These are phyloP conservation scores for Corydoras maculifer DNA, from an alignment of 2,113 vertebrate genomes.

Conservation along the genomic window DNA sequence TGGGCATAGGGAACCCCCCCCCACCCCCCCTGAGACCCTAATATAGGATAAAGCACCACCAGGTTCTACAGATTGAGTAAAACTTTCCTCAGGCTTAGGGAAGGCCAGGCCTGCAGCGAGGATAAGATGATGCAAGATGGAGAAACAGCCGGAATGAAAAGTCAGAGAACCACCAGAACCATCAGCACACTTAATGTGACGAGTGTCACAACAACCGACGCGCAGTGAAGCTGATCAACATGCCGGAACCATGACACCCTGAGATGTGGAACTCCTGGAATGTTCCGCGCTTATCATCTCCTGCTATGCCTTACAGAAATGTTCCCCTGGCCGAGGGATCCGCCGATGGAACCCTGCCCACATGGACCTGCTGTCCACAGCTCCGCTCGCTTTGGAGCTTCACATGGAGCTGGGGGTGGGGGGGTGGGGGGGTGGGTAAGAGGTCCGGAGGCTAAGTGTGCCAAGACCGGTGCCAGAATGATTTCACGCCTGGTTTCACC, in stretches of 20 bases:
- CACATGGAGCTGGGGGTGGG: slow-evolving; percentile 26
- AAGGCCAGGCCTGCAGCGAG: slow-evolving; percentile 14
- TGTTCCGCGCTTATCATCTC: slow-evolving; percentile 9
- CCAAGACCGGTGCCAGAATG: slow-evolving; percentile 60
- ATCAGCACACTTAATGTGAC: background rate
- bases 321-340: slow-evolving; percentile 20
- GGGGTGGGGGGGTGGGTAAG: slow-evolving; percentile 5
- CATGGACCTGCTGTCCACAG: slow-evolving; percentile 24
- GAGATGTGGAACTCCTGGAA: background rate
- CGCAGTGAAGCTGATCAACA: slow-evolving; percentile 1
- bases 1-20: no score
- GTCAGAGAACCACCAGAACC: slow-evolving; percentile 2
- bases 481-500: slow-evolving; percentile 63
- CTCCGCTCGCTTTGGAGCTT: slow-evolving; percentile 31
- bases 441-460: slow-evolving; percentile 51
- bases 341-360: slow-evolving; percentile 21
- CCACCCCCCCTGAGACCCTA: no score
- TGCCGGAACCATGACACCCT: slow-evolving; percentile 1
- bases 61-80: slow-evolving; percentile 28
- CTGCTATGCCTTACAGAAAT: slow-evolving; percentile 1
- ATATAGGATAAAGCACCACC: background rate
- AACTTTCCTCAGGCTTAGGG: slow-evolving; percentile 8
- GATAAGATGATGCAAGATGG: slow-evolving; percentile 23
- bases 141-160: slow-evolving; percentile 25
- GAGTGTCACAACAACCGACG: slow-evolving; percentile 5